phyloP scores from a whole-genome alignment of 2,888 invertebrate genomes.

The Habrosyne pyritoides region DNA sequence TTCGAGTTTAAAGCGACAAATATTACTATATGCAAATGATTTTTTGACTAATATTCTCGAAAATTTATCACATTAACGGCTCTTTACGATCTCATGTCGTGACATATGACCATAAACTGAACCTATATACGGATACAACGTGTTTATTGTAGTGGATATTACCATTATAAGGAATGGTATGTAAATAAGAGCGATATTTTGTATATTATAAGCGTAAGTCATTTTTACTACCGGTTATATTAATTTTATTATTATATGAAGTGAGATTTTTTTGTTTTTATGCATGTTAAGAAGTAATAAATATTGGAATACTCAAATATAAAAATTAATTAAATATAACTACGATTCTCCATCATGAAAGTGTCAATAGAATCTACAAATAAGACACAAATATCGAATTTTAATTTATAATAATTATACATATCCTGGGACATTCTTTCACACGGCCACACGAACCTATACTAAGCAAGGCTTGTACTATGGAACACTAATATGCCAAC shows the following conservation, averaged over 20 bases:
- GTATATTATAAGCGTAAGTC: slow-evolving; percentile 58
- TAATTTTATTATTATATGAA: slow-evolving; percentile 36
- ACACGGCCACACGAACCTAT: too few relatives aligned
- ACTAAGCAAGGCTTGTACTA: too few relatives aligned
- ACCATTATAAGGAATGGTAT: slow-evolving; percentile 54
- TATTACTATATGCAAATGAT: slow-evolving; percentile 74
- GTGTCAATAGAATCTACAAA: too few relatives aligned
- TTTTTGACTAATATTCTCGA: slow-evolving; percentile 49
- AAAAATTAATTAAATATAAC: too few relatives aligned
- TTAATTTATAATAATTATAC: too few relatives aligned
- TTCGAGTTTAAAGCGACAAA: slow-evolving; percentile 60
- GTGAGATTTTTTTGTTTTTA: background rate
- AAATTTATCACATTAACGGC: slow-evolving; percentile 63
- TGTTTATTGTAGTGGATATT: slow-evolving; percentile 71
- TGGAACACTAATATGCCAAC: too few relatives aligned
- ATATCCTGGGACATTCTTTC: too few relatives aligned
- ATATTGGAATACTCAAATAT: too few relatives aligned
- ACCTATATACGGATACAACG: slow-evolving; percentile 63
- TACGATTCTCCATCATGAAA: too few relatives aligned
- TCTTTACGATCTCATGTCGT: slow-evolving; percentile 68
- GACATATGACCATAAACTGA: slow-evolving; percentile 72
- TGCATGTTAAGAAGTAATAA: background rate
- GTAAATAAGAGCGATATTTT: slow-evolving; percentile 45
- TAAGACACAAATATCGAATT: too few relatives aligned
- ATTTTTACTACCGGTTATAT: slow-evolving; percentile 44